Evolutionary conservation across 2,797 vertebrate genomes (phyloP), one percentile per base, ranked within the genome.

Genomic region (Bryconaethiops microstoma): DNA sequence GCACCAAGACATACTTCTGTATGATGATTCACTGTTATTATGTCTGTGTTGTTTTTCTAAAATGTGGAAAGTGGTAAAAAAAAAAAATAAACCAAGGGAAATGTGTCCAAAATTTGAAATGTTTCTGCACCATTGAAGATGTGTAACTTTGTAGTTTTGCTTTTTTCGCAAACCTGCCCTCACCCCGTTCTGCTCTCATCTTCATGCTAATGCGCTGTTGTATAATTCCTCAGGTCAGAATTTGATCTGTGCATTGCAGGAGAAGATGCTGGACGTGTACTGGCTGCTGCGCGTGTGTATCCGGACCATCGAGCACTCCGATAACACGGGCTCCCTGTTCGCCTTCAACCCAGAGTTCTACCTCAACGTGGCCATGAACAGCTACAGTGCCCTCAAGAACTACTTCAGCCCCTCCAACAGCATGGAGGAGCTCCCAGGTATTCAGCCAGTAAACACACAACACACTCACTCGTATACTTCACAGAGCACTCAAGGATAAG

Each of bases 321-420:
- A 99, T 89, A 93, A 91, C 88, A 98, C 96, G 0, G 95, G 95
- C 16, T 94, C 96, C 0, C 89, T 99, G 79, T 98, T 99, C 0
- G 96, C 97, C 86, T 99, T 99, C 86, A 91, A 95, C 87, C 97
- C 98, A 0, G 98, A 99, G 92, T 99, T 99, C 94, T 99, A 99
- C 95, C 94, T 99, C 92, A 98, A 94, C 0, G 98, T 98, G 78
- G 97, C 96, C 90, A 99, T 99, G 96, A 99, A 98, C 82, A 97
- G 97, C 64, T 99, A 99, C 93, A 99, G 97, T 1, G 96, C 98
- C 68, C 96, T 99, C 64, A 99, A 98, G 92, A 99, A 99, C 92
- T 99, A 99, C 92, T 99, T 99, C 88, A 96, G 97, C 85, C 96
- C 97, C 0, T 95, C 96, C 29, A 96, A 97, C 92, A 93, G 93